Percentiles rank a stretch among this genome's conserved stretches.
Conservation (phyloP, 2,113 vertebrate genomes). For the Morone chrysops region DNA sequence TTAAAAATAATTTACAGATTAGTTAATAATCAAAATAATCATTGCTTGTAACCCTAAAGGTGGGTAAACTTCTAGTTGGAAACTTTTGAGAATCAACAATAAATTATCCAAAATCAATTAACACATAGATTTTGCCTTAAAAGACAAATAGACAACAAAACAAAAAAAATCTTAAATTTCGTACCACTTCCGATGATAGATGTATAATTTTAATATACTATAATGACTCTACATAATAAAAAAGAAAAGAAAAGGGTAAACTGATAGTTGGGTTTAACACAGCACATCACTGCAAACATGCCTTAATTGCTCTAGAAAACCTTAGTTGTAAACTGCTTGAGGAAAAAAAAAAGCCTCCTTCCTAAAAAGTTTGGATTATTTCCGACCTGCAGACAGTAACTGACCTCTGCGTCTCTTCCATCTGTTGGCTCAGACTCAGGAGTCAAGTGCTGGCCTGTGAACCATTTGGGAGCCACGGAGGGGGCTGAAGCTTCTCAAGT, state of each 20-base stretch:
- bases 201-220: not conserved
- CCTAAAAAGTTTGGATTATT: constrained; percentile 15
- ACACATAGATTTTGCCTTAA: not conserved
- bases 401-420: constrained; percentile 13
- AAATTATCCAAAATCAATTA: not conserved
- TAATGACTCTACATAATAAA: not conserved
- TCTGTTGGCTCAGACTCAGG: constrained; percentile 6
- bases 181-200: not conserved
- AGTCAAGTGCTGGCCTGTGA: constrained; percentile 28
- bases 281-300: not conserved
- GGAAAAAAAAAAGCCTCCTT: not conserved
- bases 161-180: not conserved
- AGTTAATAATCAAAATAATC: not conserved
- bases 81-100: not conserved
- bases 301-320: not conserved
- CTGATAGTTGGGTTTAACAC: not conserved
- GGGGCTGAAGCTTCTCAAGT: constrained; percentile 30
- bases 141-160: not conserved
- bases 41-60: not conserved
- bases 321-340: not conserved
- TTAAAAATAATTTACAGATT: not conserved
- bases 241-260: not conserved
- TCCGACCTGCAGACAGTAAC: constrained; percentile 22
- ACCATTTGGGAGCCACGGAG: constrained; percentile 43
- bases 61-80: not conserved